phyloP scores from a whole-genome alignment of 2,888 invertebrate species.

The Cantharis rustica region DNA sequence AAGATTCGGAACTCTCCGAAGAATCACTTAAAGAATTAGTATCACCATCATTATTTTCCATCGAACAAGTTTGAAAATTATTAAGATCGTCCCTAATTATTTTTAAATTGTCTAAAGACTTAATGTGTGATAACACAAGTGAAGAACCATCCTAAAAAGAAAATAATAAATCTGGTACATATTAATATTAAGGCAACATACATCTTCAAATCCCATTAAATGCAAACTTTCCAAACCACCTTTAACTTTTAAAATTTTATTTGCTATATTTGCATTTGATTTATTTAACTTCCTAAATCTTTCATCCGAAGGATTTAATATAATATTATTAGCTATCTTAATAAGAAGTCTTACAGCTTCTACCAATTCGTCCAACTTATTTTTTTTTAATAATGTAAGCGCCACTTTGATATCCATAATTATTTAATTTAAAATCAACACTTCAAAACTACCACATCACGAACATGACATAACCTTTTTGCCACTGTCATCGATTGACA shows the following conservation, averaged over 20 bases:
- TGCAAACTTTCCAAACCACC: slow-evolving; percentile 46
- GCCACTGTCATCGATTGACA: background rate
- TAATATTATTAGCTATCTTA: slow-evolving; percentile 48
- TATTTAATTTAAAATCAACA: background rate
- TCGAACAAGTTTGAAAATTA: background rate
- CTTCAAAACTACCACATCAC: background rate
- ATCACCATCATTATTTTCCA: background rate
- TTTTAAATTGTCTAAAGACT: background rate
- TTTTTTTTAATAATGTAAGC: background rate
- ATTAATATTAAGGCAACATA: slow-evolving; percentile 24
- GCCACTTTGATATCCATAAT: background rate
- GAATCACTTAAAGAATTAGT: background rate
- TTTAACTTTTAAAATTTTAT: slow-evolving; percentile 41
- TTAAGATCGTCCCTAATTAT: background rate
- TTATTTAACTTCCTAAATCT: slow-evolving; percentile 46
- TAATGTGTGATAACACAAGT: background rate
- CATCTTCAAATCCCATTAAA: slow-evolving; percentile 50
- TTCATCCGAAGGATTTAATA: slow-evolving; percentile 43
- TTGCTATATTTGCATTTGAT: slow-evolving; percentile 41
- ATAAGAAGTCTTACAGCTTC: slow-evolving; percentile 19
- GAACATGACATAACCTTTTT: background rate
- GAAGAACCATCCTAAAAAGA: background rate
- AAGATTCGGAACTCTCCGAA: background rate
- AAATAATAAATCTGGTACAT: background rate
- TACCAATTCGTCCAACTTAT: background rate